Conservation (phyloP, 1,140 invertebrate species). For the Paracyclopina nana region DNA sequence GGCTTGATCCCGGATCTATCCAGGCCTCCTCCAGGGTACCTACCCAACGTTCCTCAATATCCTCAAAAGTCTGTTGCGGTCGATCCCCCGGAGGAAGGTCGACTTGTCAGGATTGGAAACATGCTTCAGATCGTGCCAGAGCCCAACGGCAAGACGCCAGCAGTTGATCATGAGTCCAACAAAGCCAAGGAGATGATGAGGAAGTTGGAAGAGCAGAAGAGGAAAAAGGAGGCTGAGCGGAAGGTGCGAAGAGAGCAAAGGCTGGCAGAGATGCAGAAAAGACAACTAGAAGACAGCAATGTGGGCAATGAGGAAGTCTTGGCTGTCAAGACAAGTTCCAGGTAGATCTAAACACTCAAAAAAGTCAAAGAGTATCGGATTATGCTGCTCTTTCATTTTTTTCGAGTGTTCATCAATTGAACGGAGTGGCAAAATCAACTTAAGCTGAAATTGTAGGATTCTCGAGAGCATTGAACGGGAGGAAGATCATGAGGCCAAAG, state of each 20-base stretch:
- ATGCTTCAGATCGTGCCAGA: slow-evolving; percentile 11
- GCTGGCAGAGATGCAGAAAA: not conserved
- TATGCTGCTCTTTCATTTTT: too few species aligned
- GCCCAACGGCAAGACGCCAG: not conserved
- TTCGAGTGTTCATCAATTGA: too few species aligned
- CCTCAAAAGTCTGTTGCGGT: too few species aligned
- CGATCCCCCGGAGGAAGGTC: not conserved
- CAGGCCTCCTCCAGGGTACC: not conserved
- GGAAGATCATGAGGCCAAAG: slow-evolving; percentile 2
- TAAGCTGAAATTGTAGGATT: too few species aligned
- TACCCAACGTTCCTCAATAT: too few species aligned
- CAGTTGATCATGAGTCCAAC: not conserved
- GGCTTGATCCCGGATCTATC: not conserved
- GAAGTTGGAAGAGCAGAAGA: slow-evolving; percentile 4
- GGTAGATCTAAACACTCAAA: too few species aligned
- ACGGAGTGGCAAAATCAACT: too few species aligned
- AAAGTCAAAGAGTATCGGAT: too few species aligned
- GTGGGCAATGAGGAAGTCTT: not conserved
- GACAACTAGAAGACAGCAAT: not conserved
- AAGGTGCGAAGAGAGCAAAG: not conserved
- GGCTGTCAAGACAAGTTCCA: not conserved
- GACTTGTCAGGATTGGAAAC: slow-evolving; percentile 4
- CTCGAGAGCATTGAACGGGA: not conserved
- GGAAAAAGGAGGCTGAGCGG: not conserved
- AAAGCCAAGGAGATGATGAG: not conserved